phyloP scores from a whole-genome alignment of 2,888 invertebrate genomes.

The Lasioglossum pauxillum region DNA sequence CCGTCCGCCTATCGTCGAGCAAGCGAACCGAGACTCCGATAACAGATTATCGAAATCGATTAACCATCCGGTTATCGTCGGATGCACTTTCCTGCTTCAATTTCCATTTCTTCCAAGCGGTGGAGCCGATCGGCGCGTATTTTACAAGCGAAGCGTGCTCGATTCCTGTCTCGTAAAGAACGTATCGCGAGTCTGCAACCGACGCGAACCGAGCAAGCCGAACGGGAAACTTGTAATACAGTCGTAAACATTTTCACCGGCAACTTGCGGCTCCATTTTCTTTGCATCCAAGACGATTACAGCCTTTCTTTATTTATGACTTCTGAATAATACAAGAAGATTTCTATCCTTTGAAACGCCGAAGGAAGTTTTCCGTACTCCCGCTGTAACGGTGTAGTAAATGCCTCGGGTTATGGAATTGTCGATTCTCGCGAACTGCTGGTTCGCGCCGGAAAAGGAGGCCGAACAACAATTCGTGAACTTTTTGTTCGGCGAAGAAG shows the following conservation, averaged over 20 bases:
- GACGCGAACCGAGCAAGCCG: background rate
- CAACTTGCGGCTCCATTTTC: too few species aligned
- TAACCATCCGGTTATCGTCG: constrained; percentile 34
- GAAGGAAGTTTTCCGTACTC: background rate
- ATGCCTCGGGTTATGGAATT: background rate
- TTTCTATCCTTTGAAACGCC: background rate
- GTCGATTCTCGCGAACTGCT: background rate
- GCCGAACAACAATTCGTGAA: background rate
- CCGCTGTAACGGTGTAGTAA: background rate
- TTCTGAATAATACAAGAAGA: background rate
- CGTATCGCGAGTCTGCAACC: constrained; percentile 17
- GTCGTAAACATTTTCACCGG: background rate
- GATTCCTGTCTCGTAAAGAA: constrained; percentile 55
- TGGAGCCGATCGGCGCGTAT: background rate
- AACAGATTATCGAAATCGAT: constrained; percentile 26
- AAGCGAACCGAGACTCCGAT: background rate
- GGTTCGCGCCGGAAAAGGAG: background rate
- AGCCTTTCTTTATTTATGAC: background rate
- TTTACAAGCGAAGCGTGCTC: constrained; percentile 24
- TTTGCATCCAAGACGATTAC: background rate
- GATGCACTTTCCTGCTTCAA: constrained; percentile 33
- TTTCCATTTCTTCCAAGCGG: constrained; percentile 20
- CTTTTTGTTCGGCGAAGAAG: background rate
- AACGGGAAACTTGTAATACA: constrained; percentile 16
- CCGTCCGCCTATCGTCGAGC: background rate